These are phyloP conservation scores for Malurus leucopterus DNA, from an alignment of 2,797 vertebrate species.

Conservation along the genomic window DNA sequence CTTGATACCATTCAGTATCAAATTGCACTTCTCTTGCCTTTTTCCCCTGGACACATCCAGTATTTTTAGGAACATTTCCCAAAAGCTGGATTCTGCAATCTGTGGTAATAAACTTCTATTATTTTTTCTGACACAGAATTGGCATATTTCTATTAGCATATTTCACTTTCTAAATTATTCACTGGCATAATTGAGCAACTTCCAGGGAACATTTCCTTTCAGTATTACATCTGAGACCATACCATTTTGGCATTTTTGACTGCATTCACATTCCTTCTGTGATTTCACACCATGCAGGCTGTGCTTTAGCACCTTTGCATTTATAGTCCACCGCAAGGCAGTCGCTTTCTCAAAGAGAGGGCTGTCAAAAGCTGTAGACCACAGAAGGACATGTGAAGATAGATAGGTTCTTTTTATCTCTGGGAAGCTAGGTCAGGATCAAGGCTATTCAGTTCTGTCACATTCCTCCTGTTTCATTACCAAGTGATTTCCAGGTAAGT, in stretches of 20 bases:
- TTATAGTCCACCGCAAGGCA: not conserved
- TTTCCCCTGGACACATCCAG: not conserved
- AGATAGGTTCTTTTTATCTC: not conserved
- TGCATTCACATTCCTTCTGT: not conserved
- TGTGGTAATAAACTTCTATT: not conserved
- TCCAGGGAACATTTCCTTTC: not conserved
- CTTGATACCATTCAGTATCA: not conserved
- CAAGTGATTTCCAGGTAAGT: not conserved
- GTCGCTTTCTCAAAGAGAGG: not conserved
- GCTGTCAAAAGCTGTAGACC: not conserved
- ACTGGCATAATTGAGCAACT: not conserved
- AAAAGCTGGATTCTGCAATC: not conserved
- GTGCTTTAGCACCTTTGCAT: not conserved
- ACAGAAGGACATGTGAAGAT: not conserved
- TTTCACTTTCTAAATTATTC: not conserved
- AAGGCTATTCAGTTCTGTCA: not conserved
- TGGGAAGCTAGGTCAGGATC: not conserved
- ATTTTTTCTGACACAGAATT: not conserved
- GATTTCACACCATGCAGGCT: not conserved
- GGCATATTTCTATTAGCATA: not conserved
- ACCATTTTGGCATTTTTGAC: not conserved
- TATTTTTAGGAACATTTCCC: constrained; percentile 7
- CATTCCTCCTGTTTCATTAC: not conserved
- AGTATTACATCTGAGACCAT: not conserved
- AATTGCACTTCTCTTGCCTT: not conserved